Evolutionary conservation across 1,140 invertebrate genomes (phyloP).

Genomic region (Leptestheria dahalacensis): DNA sequence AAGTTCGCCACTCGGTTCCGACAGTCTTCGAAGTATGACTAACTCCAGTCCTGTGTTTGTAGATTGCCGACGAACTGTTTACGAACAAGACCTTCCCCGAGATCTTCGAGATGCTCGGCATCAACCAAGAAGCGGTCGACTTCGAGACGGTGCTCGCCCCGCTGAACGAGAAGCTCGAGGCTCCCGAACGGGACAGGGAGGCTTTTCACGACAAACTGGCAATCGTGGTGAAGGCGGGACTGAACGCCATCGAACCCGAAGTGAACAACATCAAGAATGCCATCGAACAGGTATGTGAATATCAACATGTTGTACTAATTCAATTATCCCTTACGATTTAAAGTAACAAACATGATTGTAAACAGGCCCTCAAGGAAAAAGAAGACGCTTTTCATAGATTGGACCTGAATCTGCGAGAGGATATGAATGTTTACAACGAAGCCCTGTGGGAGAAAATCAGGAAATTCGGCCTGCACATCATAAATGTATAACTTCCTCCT

Average conservation of each 20-base stretch:
- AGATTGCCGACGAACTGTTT: conserved; percentile 12
- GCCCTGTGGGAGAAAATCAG: not conserved
- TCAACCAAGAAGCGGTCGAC: not conserved
- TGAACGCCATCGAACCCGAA: too few species aligned
- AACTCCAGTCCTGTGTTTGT: not conserved
- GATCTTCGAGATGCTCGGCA: conserved; percentile 8
- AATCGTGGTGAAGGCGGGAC: too few species aligned
- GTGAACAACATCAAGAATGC: too few species aligned
- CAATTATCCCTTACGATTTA: too few species aligned
- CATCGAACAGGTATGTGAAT: too few species aligned
- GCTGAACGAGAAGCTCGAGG: not conserved
- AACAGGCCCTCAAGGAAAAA: too few species aligned
- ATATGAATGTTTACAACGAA: not conserved
- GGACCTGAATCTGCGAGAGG: not conserved
- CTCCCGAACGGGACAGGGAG: not conserved
- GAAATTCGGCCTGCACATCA: too few species aligned
- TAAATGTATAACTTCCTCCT: too few species aligned
- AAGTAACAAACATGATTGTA: too few species aligned
- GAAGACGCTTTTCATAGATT: not conserved
- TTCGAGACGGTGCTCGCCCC: not conserved
- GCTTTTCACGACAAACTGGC: not conserved
- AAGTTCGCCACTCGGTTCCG: not conserved
- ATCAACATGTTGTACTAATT: too few species aligned
- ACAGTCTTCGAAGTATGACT: too few species aligned
- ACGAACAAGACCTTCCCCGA: conserved; percentile 13